These are phyloP conservation scores for Nemotelus pantherinus DNA, from an alignment of 2,888 invertebrate species.

Conservation along the genomic window DNA sequence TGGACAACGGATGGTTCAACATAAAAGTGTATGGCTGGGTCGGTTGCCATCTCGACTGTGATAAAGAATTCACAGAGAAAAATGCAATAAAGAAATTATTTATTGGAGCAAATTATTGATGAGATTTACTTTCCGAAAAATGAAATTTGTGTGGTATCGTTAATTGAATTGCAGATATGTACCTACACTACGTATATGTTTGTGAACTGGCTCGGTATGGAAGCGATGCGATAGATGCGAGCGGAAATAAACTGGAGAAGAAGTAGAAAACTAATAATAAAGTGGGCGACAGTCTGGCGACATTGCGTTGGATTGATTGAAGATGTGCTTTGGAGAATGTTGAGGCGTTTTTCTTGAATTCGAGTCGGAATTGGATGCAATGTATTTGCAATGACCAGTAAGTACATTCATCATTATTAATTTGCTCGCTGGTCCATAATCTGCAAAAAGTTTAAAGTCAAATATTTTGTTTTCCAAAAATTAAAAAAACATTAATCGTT, in stretches of 20 bases:
- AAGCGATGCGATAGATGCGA: background rate
- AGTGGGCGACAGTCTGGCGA: conserved; percentile 34
- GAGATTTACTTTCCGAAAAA: conserved; percentile 26
- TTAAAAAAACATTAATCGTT: too few species aligned
- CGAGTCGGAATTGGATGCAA: too few species aligned
- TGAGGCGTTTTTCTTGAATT: too few species aligned
- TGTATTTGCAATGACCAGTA: too few species aligned
- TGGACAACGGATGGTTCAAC: conserved; percentile 27
- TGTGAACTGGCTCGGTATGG: background rate
- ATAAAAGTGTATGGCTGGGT: background rate
- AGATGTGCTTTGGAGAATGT: too few species aligned
- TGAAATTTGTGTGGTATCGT: conserved; percentile 38
- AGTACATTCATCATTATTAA: too few species aligned
- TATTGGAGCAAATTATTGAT: conserved; percentile 41
- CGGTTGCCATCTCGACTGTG: background rate
- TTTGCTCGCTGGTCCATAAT: too few species aligned
- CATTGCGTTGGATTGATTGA: background rate
- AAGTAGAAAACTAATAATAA: background rate
- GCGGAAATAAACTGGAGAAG: background rate
- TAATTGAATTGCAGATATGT: conserved; percentile 20
- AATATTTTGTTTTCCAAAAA: too few species aligned
- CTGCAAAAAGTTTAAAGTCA: too few species aligned
- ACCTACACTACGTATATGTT: background rate
- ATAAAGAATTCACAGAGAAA: conserved; percentile 22
- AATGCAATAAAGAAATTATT: conserved; percentile 41